Conservation (phyloP, 2,797 vertebrate genomes). For the Clarias pachynema region DNA sequence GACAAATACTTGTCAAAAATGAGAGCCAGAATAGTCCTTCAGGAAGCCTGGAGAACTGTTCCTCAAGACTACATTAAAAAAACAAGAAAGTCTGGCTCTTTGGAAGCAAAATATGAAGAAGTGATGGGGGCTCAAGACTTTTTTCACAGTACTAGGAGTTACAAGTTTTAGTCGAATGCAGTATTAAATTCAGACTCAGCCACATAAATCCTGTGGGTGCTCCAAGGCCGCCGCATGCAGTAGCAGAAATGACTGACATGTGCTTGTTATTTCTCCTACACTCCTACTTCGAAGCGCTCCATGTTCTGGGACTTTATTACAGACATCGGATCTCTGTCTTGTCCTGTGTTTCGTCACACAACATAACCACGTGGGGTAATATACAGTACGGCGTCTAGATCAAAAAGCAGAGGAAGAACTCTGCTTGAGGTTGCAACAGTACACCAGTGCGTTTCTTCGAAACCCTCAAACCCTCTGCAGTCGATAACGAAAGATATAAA, state of each 20-base stretch:
- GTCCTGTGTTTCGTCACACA: background rate
- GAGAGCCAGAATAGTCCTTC: too few relatives aligned
- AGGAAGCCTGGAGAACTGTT: too few relatives aligned
- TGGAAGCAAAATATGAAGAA: too few relatives aligned
- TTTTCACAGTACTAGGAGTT: background rate
- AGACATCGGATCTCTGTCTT: background rate
- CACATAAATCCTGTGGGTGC: background rate
- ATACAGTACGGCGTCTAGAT: background rate
- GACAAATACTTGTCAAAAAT: too few relatives aligned
- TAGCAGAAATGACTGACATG: background rate
- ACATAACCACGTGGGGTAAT: background rate
- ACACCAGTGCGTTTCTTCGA: background rate
- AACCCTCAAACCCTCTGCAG: conserved; percentile 6
- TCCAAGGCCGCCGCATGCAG: background rate
- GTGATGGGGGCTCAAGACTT: too few relatives aligned
- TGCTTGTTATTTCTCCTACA: background rate
- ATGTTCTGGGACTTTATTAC: background rate
- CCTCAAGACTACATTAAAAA: too few relatives aligned
- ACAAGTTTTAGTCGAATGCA: background rate
- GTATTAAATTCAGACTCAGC: conserved; percentile 1
- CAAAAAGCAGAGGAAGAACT: background rate
- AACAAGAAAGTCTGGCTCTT: too few relatives aligned
- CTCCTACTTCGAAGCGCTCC: background rate
- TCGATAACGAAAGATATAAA: conserved; percentile 10
- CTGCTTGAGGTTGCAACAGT: conserved; percentile 28